Evolutionary conservation across 2,113 vertebrate species (phyloP).

Genomic region (Tricholaema leucomelas): DNA sequence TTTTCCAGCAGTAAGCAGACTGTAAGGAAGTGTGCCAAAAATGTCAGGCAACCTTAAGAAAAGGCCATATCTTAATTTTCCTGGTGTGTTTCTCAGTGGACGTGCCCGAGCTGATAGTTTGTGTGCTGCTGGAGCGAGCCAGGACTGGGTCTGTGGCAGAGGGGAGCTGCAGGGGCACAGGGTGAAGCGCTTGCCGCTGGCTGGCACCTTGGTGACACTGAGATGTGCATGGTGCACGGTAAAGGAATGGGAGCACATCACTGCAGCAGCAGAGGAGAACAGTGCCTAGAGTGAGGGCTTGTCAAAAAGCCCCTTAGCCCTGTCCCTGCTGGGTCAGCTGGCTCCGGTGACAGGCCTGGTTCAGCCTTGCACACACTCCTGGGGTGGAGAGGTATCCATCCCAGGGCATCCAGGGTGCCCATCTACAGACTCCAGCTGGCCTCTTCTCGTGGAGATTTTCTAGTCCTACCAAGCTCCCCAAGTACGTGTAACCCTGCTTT

Average conservation of each 20-base stretch:
- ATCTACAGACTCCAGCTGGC: neutral
- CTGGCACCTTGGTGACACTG: neutral
- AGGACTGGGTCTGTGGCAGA: neutral
- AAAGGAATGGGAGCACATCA: neutral
- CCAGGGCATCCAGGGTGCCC: neutral
- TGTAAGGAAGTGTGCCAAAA: conserved; percentile 68
- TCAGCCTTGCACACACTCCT: neutral
- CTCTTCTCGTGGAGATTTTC: conserved; percentile 48
- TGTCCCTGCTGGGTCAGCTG: neutral
- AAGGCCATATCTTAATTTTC: conserved; percentile 68
- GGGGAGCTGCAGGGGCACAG: neutral
- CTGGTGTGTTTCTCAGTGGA: conserved; percentile 20
- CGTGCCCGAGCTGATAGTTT: neutral
- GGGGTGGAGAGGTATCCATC: neutral
- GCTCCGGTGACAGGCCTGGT: neutral
- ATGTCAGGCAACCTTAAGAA: conserved; percentile 40
- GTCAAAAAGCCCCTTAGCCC: neutral
- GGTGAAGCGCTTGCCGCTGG: neutral
- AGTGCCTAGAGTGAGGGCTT: conserved; percentile 29
- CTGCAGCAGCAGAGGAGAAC: neutral
- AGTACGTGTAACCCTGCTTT: neutral
- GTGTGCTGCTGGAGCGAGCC: neutral
- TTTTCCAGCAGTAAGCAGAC: conserved; percentile 54
- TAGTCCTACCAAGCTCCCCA: neutral
- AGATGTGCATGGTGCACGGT: accelerated